Conservation (phyloP, 1,140 invertebrate species). For the Leptopilina boulardi region DNA sequence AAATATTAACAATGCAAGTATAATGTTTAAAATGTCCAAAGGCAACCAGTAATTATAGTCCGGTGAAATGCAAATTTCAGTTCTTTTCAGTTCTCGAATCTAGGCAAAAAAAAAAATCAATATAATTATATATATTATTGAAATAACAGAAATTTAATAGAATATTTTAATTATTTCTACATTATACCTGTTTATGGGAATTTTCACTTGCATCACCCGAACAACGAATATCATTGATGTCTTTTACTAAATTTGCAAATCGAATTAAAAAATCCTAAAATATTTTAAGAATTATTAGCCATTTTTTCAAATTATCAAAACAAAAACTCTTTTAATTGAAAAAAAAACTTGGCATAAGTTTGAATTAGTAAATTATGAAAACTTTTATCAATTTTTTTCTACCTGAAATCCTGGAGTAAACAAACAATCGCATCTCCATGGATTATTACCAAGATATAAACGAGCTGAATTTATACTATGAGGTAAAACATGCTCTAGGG, state of each 20-base stretch:
- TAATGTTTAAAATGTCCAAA: conserved; percentile 84
- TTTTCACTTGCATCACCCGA: conserved; percentile 78
- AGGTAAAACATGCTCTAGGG: conserved; percentile 85
- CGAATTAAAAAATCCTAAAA: conserved; percentile 86
- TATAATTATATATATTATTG: conserved; percentile 30
- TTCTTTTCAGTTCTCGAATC: conserved; percentile 82
- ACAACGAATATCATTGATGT: conserved; percentile 83
- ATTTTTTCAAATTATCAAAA: too few relatives aligned
- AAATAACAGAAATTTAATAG: too few relatives aligned
- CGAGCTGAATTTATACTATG: conserved; percentile 82
- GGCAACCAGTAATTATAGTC: conserved; percentile 76
- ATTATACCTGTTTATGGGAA: conserved; percentile 78
- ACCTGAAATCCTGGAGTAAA: conserved; percentile 80
- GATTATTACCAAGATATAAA: conserved; percentile 84
- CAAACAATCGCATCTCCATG: conserved; percentile 88
- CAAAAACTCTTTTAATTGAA: not conserved
- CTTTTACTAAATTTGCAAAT: conserved; percentile 82
- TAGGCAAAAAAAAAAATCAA: conserved; percentile 63
- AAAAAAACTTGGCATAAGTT: too few relatives aligned
- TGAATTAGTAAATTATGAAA: too few relatives aligned
- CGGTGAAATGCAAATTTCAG: conserved; percentile 80
- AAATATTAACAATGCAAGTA: conserved; percentile 82
- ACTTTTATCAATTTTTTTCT: not conserved
- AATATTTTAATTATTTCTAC: not conserved
- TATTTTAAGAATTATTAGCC: not conserved